These are phyloP conservation scores for Latrodectus hesperus DNA, from an alignment of 2,888 invertebrate species.

Conservation along the genomic window DNA sequence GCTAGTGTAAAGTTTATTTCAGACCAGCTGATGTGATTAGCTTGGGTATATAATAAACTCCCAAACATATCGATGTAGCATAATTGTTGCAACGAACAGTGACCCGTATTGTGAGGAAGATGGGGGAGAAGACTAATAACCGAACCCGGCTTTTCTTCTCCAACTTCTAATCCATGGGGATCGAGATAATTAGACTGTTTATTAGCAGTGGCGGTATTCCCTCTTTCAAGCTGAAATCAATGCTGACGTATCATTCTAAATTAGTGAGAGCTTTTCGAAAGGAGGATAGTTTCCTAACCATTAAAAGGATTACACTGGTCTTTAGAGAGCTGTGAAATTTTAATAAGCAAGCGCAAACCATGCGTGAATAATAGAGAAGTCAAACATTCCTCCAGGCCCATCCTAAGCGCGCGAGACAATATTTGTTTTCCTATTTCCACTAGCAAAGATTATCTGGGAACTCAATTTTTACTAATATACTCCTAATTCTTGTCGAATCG, in stretches of 20 bases:
- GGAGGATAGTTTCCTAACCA: constrained; percentile 61
- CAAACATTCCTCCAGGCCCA: constrained; percentile 39
- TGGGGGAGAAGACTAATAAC: constrained; percentile 52
- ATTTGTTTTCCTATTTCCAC: constrained; percentile 50
- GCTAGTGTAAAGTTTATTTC: constrained; percentile 66
- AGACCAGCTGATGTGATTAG: constrained; percentile 66
- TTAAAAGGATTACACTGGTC: constrained; percentile 65
- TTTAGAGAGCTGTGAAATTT: constrained; percentile 66
- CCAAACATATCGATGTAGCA: constrained; percentile 37
- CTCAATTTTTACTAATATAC: constrained; percentile 40
- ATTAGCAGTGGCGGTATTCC: constrained; percentile 64
- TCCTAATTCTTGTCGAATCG: background rate
- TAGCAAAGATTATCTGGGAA: constrained; percentile 34
- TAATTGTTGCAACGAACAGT: constrained; percentile 61
- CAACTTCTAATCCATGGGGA: constrained; percentile 44
- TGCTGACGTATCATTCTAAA: constrained; percentile 63
- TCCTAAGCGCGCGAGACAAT: constrained; percentile 5
- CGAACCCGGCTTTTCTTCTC: constrained; percentile 51
- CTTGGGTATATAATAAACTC: constrained; percentile 56
- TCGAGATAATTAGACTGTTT: constrained; percentile 59
- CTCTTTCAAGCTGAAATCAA: constrained; percentile 66
- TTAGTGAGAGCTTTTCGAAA: constrained; percentile 60
- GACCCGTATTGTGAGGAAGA: constrained; percentile 57
- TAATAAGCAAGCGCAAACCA: constrained; percentile 67
- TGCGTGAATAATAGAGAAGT: constrained; percentile 63